phyloP scores from a whole-genome alignment of 2,797 vertebrate genomes.

The Tarsius wallacei region DNA sequence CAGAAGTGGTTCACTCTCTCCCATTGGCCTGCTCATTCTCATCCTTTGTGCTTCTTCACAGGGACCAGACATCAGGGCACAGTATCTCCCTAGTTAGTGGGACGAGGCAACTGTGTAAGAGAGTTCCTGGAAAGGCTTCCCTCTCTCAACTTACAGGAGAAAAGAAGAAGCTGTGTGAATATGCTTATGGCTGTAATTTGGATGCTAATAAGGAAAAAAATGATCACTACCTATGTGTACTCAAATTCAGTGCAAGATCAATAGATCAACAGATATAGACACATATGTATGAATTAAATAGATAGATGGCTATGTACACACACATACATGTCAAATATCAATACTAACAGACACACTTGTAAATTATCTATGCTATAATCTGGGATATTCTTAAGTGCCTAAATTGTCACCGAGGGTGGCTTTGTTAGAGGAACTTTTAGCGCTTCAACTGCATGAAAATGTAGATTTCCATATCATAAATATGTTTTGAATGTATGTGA shows the following conservation, averaged over 20 bases:
- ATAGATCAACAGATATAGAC: not conserved
- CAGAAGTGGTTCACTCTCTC: not conserved
- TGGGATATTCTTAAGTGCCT: not conserved
- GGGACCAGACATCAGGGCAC: not conserved
- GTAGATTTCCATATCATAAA: not conserved
- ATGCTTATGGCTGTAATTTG: not conserved
- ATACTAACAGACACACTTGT: not conserved
- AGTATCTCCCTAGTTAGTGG: too few species aligned
- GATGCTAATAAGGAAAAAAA: not conserved
- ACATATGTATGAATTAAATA: not conserved
- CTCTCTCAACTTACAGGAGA: not conserved
- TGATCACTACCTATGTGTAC: not conserved
- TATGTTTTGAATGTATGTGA: not conserved
- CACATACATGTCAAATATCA: not conserved
- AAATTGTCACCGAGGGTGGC: not conserved
- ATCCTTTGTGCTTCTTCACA: not conserved
- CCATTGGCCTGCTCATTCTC: rapidly evolving
- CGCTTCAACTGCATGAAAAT: not conserved
- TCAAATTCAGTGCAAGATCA: not conserved
- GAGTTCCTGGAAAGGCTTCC: not conserved
- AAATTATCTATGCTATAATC: too few species aligned
- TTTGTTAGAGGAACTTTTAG: not conserved
- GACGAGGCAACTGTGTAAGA: not conserved
- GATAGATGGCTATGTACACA: not conserved
- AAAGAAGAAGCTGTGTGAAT: not conserved